Base-by-base conservation (phyloP, 2,797 vertebrate species). In the Eospalax fontanierii region DNA sequence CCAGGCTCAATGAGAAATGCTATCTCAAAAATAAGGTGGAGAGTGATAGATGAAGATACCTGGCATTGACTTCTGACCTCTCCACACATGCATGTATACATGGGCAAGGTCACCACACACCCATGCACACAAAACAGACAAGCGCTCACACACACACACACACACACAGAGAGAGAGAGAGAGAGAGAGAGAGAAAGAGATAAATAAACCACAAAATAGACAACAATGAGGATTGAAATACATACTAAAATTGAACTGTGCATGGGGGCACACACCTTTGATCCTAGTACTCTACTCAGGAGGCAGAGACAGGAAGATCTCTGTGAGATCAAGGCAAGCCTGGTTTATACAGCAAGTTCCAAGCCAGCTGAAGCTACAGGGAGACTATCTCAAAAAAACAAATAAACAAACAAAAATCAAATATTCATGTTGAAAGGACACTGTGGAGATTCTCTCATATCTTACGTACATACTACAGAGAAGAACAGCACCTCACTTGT, bases 381-480 rank as follows among this genome's bases (percentile, higher is more conserved):
- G 46, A 46, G 46, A 11, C 46, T 46, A 11, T 11, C 11, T 11
- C 5, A 46, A 46, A 46, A 46, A 46, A 5, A 46, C 6, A 46
- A 46, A 46, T 11, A 46, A 46, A 46, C 46, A 46, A 46, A 46
- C 46, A 46, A 46, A 46, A 46, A 11, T 46, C n/a, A n/a, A 46
- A 46, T 11, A 46, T 35, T 33, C 74, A 16, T 81, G 46, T 50
- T 66, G 65, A 84, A 38, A 89, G 57, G 75, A 89, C 71, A 40
- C 38, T 89, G 61, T 85, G 59, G 81, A 89, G 71, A 76, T 63
- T 3, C 84, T 73, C n/a, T 92, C 63, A 40, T 43, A 59, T 46
- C 24, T 15, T 12, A 9, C 66, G 89, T 66, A 76, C 50, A 54
- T 3, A 22, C 38, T 71, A 68, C 30, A 71, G 86, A 85, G 40